Evolutionary conservation across 2,888 invertebrate species (phyloP).

Genomic region (Hirtodrosophila duncani): DNA sequence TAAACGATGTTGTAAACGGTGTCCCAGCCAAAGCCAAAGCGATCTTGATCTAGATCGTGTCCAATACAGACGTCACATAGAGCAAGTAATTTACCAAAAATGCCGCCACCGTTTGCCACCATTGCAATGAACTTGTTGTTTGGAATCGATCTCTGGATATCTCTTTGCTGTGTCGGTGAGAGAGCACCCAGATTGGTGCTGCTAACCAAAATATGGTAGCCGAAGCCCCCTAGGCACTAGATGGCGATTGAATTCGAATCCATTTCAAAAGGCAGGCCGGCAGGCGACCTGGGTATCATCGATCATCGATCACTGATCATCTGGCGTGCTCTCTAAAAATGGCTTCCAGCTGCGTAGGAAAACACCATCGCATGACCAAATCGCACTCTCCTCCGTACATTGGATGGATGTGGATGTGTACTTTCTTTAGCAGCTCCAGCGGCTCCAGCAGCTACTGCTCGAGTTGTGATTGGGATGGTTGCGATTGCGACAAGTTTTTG

Average conservation of each 20-base stretch:
- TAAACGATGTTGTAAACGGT: constrained; percentile 53
- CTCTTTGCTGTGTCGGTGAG: not conserved
- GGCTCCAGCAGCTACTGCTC: no score
- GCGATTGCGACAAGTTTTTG: constrained; percentile 33
- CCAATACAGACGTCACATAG: constrained; percentile 68
- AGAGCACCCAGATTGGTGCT: not conserved
- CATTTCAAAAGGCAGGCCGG: constrained; percentile 61
- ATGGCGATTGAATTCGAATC: constrained; percentile 51
- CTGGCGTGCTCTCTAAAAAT: constrained; percentile 66
- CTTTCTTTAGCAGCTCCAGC: constrained; percentile 64
- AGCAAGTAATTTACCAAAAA: constrained; percentile 68
- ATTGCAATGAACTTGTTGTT: constrained; percentile 69
- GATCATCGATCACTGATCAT: constrained; percentile 72
- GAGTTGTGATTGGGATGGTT: constrained; percentile 61
- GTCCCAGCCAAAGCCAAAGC: no score
- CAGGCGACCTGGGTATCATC: constrained; percentile 64
- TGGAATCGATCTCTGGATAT: no score
- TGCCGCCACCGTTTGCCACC: no score
- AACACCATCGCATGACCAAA: constrained; percentile 74
- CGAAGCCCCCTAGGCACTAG: constrained; percentile 65
- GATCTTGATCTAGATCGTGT: constrained; percentile 69
- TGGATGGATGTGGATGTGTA: constrained; percentile 42
- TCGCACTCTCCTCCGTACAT: constrained; percentile 36
- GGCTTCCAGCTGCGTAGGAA: constrained; percentile 71
- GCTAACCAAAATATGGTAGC: not conserved